phyloP scores from a whole-genome alignment of 2,113 vertebrate genomes.

The Ceratotherium simum region DNA sequence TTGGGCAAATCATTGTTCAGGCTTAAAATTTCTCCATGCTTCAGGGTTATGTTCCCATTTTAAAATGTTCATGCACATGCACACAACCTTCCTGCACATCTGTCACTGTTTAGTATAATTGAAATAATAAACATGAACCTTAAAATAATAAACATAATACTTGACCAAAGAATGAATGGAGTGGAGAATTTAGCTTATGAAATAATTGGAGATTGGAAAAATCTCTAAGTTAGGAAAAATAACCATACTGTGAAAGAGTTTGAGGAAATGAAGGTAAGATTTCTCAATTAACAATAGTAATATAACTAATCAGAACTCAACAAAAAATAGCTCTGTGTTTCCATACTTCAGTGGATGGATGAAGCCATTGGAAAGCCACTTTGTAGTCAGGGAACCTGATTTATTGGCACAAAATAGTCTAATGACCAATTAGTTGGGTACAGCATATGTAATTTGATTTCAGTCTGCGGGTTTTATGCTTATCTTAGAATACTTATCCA shows the following conservation, averaged over 20 bases:
- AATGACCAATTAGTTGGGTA: conserved; percentile 72
- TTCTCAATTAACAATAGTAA: conserved; percentile 45
- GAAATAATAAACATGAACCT: conserved; percentile 71
- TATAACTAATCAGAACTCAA: conserved; percentile 31
- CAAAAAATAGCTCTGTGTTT: conserved; percentile 1
- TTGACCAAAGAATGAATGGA: conserved; percentile 66
- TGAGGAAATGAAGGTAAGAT: conserved; percentile 59
- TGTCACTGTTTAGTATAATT: conserved; percentile 70
- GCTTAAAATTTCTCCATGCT: conserved; percentile 55
- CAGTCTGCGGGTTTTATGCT: conserved; percentile 58
- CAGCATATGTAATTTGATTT: conserved; percentile 75
- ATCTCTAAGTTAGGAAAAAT: conserved; percentile 60
- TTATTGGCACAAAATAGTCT: conserved; percentile 70
- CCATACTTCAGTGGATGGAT: not conserved
- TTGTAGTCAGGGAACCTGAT: conserved; percentile 63
- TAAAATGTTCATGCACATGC: not conserved
- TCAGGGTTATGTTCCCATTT: conserved; percentile 59
- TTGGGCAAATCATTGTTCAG: conserved; percentile 59
- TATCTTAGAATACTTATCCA: conserved; percentile 76
- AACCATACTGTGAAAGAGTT: not conserved
- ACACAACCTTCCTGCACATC: conserved; percentile 15
- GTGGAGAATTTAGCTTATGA: conserved; percentile 59
- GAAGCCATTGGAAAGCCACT: conserved; percentile 46
- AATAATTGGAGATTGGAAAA: conserved; percentile 61
- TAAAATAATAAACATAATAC: conserved; percentile 70